These are phyloP conservation scores for Ricordea florida DNA, from an alignment of 92 coral and sea anemone genomes.

Conservation along the genomic window DNA sequence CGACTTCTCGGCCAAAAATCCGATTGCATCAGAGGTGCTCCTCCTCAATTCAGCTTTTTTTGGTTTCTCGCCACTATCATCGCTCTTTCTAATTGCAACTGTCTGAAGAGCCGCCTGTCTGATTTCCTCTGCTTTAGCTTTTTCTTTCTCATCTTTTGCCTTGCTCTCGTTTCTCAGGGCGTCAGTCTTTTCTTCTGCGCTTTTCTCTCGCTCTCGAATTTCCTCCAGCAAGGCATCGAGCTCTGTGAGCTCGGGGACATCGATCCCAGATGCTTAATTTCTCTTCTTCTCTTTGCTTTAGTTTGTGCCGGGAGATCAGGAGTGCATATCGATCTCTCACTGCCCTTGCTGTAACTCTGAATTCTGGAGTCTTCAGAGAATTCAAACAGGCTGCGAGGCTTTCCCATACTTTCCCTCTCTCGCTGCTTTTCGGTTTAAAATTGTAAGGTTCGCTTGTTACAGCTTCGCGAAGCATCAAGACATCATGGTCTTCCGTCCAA, in stretches of 20 bases:
- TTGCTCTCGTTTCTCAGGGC: conserved; percentile 21
- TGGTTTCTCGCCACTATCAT: conserved; percentile 19
- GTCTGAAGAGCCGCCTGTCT: conserved; percentile 32
- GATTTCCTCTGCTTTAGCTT: conserved; percentile 37
- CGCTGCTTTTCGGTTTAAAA: conserved; percentile 31
- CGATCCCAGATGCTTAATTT: conserved; percentile 27
- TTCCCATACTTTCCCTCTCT: conserved; percentile 10
- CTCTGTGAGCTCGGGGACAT: conserved; percentile 30
- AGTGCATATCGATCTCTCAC: conserved; percentile 5
- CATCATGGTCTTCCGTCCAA: neutral
- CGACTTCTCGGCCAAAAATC: conserved; percentile 15
- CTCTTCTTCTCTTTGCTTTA: conserved; percentile 19
- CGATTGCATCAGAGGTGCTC: conserved; percentile 31
- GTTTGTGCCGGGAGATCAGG: conserved; percentile 8
- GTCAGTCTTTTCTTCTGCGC: conserved; percentile 28
- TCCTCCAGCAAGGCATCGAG: conserved; percentile 22
- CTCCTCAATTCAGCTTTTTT: conserved; percentile 4
- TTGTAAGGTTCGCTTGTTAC: neutral
- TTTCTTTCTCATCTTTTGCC: conserved; percentile 33
- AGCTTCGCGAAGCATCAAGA: conserved; percentile 11
- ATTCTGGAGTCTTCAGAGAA: conserved; percentile 7
- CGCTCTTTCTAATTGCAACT: conserved; percentile 18
- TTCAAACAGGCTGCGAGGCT: neutral
- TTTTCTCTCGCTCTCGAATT: conserved; percentile 34
- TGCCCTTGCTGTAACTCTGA: conserved; percentile 11